Evolutionary conservation across 2,888 invertebrate species (phyloP).

Genomic region (Chorisops tibialis): DNA sequence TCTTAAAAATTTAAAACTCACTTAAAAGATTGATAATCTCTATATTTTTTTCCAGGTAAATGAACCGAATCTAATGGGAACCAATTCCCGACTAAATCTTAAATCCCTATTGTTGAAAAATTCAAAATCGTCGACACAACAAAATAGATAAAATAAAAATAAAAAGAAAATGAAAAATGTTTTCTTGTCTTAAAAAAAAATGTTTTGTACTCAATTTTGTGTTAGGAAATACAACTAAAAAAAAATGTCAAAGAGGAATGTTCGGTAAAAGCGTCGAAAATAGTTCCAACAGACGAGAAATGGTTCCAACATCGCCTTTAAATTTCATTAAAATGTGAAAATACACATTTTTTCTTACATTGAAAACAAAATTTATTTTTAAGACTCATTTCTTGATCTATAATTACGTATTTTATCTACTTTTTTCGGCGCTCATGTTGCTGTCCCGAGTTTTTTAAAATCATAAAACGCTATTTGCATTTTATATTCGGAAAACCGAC

Average conservation of each 20-base stretch:
- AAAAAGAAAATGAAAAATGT: not conserved
- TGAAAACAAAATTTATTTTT: slow-evolving; percentile 1
- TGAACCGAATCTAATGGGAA: slow-evolving; percentile 25
- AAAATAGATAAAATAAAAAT: not conserved
- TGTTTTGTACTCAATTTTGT: not conserved
- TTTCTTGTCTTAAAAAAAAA: no score
- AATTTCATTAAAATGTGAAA: not conserved
- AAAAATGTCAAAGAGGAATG: slow-evolving; percentile 19
- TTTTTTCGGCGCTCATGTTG: not conserved
- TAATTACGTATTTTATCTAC: slow-evolving; percentile 10
- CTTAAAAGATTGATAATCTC: not conserved
- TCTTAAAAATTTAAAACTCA: slow-evolving; percentile 3
- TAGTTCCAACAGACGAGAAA: not conserved
- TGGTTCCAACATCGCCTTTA: not conserved
- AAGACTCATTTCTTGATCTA: slow-evolving; percentile 15
- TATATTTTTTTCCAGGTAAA: slow-evolving; percentile 10
- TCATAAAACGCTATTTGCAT: not conserved
- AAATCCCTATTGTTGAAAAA: slow-evolving; percentile 27
- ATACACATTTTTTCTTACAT: not conserved
- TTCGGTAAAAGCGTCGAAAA: not conserved
- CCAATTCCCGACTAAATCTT: slow-evolving; percentile 29
- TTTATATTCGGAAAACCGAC: not conserved
- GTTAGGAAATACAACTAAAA: not conserved
- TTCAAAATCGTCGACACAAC: slow-evolving; percentile 10
- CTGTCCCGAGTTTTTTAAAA: not conserved